phyloP scores from a whole-genome alignment of 2,113 vertebrate species.

The Gorsachius goisagi region DNA sequence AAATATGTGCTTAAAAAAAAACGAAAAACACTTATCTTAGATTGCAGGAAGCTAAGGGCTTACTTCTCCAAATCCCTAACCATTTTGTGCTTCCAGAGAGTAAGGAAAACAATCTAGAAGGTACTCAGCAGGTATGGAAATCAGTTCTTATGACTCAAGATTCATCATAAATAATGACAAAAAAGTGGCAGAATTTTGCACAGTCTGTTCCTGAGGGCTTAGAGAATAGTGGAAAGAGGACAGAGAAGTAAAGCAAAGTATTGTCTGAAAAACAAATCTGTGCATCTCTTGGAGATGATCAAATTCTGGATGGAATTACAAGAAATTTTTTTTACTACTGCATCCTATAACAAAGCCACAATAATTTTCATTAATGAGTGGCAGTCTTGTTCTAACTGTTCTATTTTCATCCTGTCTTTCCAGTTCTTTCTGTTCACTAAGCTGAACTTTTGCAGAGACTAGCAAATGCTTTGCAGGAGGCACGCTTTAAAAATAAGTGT shows the following conservation, averaged over 20 bases:
- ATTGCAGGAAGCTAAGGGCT: background rate
- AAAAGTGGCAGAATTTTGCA: background rate
- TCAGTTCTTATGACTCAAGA: background rate
- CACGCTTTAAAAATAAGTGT: background rate
- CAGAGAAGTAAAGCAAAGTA: background rate
- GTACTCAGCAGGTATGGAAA: background rate
- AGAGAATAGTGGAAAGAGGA: background rate
- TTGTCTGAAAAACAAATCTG: background rate
- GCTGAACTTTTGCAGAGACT: background rate
- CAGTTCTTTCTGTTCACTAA: background rate
- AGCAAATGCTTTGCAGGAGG: background rate
- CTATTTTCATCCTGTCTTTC: background rate
- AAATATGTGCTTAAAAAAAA: background rate
- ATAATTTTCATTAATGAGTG: background rate
- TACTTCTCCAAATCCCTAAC: background rate
- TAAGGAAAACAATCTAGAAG: background rate
- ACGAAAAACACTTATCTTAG: background rate
- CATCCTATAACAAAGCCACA: background rate
- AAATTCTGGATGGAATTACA: background rate
- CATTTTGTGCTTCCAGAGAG: background rate
- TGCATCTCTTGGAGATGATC: background rate
- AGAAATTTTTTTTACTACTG: background rate
- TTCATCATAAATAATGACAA: background rate
- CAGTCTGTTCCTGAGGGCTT: background rate
- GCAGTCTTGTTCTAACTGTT: background rate